Evolutionary conservation across 2,113 vertebrate genomes (phyloP).

Genomic region (Pollimyrus isidori): DNA sequence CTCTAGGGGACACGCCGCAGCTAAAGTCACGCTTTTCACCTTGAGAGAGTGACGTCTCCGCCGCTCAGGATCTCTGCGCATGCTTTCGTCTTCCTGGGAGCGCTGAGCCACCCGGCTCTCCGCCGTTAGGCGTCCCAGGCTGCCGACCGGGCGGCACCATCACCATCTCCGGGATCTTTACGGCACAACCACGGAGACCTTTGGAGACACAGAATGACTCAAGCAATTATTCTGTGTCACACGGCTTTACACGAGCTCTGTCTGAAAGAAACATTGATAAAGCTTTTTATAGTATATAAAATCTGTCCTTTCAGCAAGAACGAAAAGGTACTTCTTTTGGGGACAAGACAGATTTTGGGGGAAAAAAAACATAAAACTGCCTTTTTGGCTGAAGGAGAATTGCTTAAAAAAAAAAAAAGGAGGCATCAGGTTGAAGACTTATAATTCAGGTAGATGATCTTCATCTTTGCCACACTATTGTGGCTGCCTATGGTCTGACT

Average conservation of each 20-base stretch:
- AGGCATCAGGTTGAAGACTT: neutral
- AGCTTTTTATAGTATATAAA: neutral
- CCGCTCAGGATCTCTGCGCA: neutral
- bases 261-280: neutral
- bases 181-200: neutral
- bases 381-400: neutral
- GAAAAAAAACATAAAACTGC: neutral
- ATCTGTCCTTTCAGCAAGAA: neutral
- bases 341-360: neutral
- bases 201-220: neutral
- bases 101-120: neutral
- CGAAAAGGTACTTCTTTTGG: neutral
- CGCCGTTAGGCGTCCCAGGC: neutral
- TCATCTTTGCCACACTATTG: neutral
- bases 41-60: neutral
- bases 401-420: neutral
- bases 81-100: neutral
- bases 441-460: neutral
- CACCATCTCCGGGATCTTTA: neutral
- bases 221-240: neutral
- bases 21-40: conserved; percentile 12
- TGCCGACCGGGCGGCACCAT: neutral
- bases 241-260: neutral
- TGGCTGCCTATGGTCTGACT: neutral
- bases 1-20: neutral